Evolutionary conservation across 2,888 invertebrate genomes (phyloP).

Genomic region (Pyrocoelia pectoralis): DNA sequence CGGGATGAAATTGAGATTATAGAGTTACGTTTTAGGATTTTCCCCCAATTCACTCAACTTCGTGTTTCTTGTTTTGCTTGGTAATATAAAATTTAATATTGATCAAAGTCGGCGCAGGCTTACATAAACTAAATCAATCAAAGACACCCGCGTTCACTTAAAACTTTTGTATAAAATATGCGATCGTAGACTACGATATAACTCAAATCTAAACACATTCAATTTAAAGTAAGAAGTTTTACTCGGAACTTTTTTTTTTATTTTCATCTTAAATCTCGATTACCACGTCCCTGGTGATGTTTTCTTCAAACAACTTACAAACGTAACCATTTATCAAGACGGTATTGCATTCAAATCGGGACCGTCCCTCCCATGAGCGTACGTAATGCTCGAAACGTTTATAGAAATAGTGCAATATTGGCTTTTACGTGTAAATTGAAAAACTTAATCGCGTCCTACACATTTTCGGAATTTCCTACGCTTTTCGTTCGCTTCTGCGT

Average conservation of each 20-base stretch:
- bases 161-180: conserved; percentile 36
- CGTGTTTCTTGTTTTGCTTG: conserved; percentile 29
- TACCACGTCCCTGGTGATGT: conserved; percentile 32
- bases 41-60: conserved; percentile 16
- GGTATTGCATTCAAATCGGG: conserved; percentile 36
- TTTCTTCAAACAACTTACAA: conserved; percentile 35
- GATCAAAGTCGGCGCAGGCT: conserved; percentile 32
- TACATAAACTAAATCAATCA: conserved; percentile 36
- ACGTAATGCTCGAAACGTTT: conserved; percentile 23
- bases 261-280: conserved; percentile 36
- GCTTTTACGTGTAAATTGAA: conserved; percentile 30
- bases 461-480: conserved; percentile 17
- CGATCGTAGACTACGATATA: conserved; percentile 31
- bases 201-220: conserved; percentile 38
- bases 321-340: conserved; percentile 36
- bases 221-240: conserved; percentile 37
- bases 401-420: conserved; percentile 24
- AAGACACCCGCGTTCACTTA: conserved; percentile 34
- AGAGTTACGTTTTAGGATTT: background rate
- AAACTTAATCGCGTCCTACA: conserved; percentile 25
- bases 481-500: conserved; percentile 23
- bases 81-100: conserved; percentile 33
- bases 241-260: conserved; percentile 29
- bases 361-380: conserved; percentile 28
- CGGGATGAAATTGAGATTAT: background rate